These are phyloP conservation scores for Drosophila sucinea DNA, from an alignment of 1,140 invertebrate species.

Conservation along the genomic window DNA sequence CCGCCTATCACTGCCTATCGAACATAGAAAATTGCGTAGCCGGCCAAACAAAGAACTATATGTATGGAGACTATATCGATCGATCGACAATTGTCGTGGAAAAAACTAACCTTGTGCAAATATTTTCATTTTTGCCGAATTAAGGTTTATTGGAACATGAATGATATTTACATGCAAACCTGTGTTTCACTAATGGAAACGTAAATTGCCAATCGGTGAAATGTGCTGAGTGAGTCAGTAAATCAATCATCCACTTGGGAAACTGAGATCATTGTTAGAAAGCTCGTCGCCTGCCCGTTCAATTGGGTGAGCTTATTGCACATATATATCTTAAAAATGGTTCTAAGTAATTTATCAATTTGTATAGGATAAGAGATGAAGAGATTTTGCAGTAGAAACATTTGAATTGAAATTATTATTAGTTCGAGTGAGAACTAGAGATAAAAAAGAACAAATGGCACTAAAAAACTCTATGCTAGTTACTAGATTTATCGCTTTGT, in stretches of 20 bases:
- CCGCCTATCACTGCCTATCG: conserved; percentile 21
- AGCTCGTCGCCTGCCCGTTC: not conserved
- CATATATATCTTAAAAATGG: not conserved
- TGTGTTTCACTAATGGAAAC: conserved; percentile 26
- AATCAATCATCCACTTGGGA: conserved; percentile 29
- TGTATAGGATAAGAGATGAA: no score
- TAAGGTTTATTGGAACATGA: not conserved
- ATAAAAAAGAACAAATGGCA: no score
- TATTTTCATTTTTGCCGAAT: not conserved
- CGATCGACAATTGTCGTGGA: not conserved
- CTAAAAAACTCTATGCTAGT: no score
- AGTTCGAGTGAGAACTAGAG: no score
- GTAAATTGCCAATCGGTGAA: conserved; percentile 47
- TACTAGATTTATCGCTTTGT: no score
- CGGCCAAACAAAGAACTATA: conserved; percentile 20
- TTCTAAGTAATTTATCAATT: no score
- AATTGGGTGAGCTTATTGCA: conserved; percentile 39
- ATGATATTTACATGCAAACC: not conserved
- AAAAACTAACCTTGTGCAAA: not conserved
- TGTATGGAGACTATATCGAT: not conserved
- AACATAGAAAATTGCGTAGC: conserved; percentile 8
- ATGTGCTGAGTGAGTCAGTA: conserved; percentile 29
- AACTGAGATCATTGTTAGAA: conserved; percentile 43
- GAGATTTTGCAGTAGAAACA: no score
- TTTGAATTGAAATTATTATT: no score